Conservation (phyloP, 1,140 invertebrate genomes). For the Drosophila nigromelanica region DNA sequence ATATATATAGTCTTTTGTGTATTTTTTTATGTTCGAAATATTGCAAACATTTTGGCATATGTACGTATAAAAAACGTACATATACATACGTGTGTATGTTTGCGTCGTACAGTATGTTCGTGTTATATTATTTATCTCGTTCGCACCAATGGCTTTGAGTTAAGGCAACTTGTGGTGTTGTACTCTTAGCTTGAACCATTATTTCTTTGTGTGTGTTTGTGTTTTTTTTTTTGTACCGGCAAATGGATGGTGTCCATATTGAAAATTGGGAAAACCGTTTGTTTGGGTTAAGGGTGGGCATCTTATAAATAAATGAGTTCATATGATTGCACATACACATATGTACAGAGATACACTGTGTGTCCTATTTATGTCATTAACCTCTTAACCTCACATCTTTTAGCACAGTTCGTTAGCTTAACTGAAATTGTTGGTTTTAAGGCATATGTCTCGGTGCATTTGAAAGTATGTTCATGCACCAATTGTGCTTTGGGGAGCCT, state of each 20-base stretch:
- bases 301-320: background rate
- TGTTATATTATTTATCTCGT: conserved; percentile 20
- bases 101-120: conserved; percentile 7
- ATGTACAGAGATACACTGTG: background rate
- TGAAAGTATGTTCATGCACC: background rate
- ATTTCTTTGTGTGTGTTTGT: conserved; percentile 1
- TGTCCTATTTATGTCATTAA: conserved; percentile 15
- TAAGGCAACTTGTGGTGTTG: conserved; percentile 8
- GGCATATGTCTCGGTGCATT: background rate
- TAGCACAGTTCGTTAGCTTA: conserved; percentile 4
- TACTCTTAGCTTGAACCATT: conserved; percentile 1
- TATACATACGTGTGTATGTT: background rate
- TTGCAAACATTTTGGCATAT: background rate
- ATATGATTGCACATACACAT: background rate
- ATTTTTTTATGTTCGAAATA: background rate
- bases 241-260: conserved; percentile 15
- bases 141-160: conserved; percentile 17
- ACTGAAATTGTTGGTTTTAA: background rate
- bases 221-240: conserved; percentile 18
- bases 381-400: conserved; percentile 6
- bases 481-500: background rate
- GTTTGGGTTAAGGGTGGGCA: background rate
- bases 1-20: background rate
- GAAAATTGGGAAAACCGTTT: background rate
- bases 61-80: conserved; percentile 2